Base-by-base conservation (phyloP, 2,797 vertebrate species). In the Mus minutoides region DNA sequence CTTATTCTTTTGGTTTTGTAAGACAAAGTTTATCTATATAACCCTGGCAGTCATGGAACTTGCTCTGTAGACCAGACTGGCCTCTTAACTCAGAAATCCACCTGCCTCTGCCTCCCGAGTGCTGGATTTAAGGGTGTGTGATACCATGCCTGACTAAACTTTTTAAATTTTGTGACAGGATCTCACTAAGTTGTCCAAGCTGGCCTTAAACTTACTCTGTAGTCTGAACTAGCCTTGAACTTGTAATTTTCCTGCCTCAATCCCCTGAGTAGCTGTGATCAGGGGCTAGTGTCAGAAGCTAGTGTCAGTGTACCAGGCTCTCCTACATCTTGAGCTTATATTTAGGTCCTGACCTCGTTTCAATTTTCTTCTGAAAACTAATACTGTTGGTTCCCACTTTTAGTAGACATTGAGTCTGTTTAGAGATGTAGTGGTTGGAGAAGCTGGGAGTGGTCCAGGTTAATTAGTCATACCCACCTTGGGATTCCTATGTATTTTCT, bases 291-390 rank as follows among this genome's bases (percentile, higher is more conserved):
- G 56, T 16, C 26, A 26, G 62, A 64, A 24, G 75, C 58, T 34
- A 16, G 31, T 90, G 56, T 16, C 26, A 26, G 46, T 34, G 37
- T 17, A n/a, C 13, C 24, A 64, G 58, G 31, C 46, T 90, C 26
- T 85, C 10, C 19, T 75, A 4, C 89, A 90, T 93, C 43, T 82
- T 37, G 78, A 82, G 60, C 67, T 75, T 22, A 6, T 91, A 13
- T 88, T 80, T 87, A 87, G 19, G 16, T 26, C 77, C 31, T 46
- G 60, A 64, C 31, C 52, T 78, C 94, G 94, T 88, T 96, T 43
- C 4, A 29, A 5, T 88, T 94, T 94, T 69, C 80, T 88, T 95
- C 16, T 89, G 43, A 90, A 87, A 52, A 67, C 64, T 91, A 85
- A n/a, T 78, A 49, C 49, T 94, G 11, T 94, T 56, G 87, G 49